Conservation (phyloP, 35 echinoderm and acorn worm genomes). For the Stichopus chloronotus region DNA sequence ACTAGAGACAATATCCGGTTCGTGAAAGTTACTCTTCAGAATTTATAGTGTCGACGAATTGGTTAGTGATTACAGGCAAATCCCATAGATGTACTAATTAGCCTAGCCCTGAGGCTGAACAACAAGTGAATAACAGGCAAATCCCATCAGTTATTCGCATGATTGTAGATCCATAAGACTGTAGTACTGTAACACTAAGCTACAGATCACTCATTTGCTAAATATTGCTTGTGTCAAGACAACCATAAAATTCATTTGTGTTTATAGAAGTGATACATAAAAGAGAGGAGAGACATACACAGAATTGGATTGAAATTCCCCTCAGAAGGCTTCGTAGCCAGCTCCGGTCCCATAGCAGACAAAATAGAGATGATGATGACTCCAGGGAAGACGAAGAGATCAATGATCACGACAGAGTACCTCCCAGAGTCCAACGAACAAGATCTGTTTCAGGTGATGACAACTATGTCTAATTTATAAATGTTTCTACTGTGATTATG, state of each 20-base stretch:
- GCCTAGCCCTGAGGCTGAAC: no score
- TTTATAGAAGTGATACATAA: background rate
- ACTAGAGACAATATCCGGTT: no score
- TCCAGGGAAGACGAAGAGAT: background rate
- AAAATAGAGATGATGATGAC: background rate
- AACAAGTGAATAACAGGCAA: no score
- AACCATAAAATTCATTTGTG: background rate
- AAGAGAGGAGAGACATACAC: background rate
- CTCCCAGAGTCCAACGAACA: background rate
- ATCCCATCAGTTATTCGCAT: no score
- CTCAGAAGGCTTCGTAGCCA: background rate
- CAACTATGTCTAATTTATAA: no score
- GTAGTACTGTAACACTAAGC: background rate
- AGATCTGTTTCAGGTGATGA: conserved; percentile 3
- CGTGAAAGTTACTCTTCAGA: no score
- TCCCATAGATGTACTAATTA: no score
- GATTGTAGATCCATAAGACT: background rate
- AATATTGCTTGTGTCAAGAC: background rate
- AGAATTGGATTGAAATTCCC: background rate
- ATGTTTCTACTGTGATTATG: background rate
- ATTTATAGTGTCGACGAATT: no score
- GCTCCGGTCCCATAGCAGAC: background rate
- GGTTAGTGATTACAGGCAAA: no score
- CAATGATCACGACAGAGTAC: background rate
- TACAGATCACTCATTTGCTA: background rate